phyloP scores from a whole-genome alignment of 2,888 invertebrate genomes.

The Coleophora flavipennella region DNA sequence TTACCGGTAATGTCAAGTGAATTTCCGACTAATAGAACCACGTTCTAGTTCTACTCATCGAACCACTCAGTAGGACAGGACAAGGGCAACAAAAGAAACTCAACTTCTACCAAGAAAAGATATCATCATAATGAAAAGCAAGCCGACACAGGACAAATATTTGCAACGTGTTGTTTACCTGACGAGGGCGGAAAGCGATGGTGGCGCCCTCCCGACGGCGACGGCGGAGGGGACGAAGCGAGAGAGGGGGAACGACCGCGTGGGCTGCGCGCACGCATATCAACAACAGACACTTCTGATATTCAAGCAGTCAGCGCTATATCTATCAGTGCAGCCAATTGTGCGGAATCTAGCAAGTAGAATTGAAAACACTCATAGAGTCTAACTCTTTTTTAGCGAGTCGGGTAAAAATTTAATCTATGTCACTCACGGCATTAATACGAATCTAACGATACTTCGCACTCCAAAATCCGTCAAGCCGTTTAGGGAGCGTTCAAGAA shows the following conservation, averaged over 20 bases:
- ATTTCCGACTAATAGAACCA: background rate
- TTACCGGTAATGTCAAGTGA: too few species aligned
- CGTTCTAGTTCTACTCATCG: background rate
- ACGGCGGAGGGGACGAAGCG: slow-evolving; percentile 10
- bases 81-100: too few species aligned
- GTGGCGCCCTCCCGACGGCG: slow-evolving; percentile 41
- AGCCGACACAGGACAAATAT: slow-evolving; percentile 38
- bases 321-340: too few species aligned
- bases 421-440: too few species aligned
- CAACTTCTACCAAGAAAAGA: background rate
- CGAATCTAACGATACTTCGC: too few species aligned
- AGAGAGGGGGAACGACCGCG: slow-evolving; percentile 23
- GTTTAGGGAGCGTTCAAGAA: too few species aligned
- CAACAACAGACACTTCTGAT: slow-evolving; percentile 12
- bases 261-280: slow-evolving; percentile 46
- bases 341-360: too few species aligned
- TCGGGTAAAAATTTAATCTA: too few species aligned
- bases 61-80: too few species aligned
- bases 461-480: too few species aligned
- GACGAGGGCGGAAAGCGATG: slow-evolving; percentile 32
- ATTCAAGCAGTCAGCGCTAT: background rate
- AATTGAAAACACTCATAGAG: too few species aligned
- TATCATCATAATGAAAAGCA: background rate
- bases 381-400: too few species aligned
- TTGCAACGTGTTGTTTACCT: slow-evolving; percentile 54